Conservation (phyloP, 2,888 invertebrate species). For the Andrena minutula region DNA sequence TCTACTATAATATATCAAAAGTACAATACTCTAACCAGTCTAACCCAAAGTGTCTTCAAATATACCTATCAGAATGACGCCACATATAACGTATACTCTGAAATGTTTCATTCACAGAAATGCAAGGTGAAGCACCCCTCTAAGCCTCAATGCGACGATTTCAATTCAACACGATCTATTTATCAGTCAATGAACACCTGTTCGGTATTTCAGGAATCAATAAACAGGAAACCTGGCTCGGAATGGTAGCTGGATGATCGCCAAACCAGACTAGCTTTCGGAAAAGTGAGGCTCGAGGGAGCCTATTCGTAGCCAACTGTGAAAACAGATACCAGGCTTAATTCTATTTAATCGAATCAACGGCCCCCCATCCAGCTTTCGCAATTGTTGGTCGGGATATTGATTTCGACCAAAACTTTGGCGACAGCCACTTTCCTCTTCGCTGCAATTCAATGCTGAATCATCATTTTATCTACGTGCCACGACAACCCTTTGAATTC, state of each 20-base stretch:
- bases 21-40: too few species aligned
- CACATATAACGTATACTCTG: too few species aligned
- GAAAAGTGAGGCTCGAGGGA: conserved; percentile 48
- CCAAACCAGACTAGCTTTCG: conserved; percentile 49
- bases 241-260: conserved; percentile 52
- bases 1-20: too few species aligned
- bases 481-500: too few species aligned
- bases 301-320: conserved; percentile 45
- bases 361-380: conserved; percentile 50
- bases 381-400: conserved; percentile 18
- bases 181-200: conserved; percentile 19
- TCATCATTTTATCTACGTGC: background rate
- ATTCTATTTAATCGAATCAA: conserved; percentile 71
- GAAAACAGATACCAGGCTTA: conserved; percentile 48
- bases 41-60: too few species aligned
- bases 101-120: too few species aligned
- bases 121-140: too few species aligned
- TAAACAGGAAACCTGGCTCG: conserved; percentile 33
- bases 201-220: conserved; percentile 36
- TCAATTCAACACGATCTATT: background rate
- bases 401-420: conserved; percentile 10
- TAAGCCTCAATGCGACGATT: background rate
- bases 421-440: background rate
- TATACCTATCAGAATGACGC: too few species aligned
- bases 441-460: background rate